A percentile compares a stretch with the other conserved stretches of the same genome.
Conservation (phyloP, 1,140 invertebrate species). For the Mercenaria mercenaria region DNA sequence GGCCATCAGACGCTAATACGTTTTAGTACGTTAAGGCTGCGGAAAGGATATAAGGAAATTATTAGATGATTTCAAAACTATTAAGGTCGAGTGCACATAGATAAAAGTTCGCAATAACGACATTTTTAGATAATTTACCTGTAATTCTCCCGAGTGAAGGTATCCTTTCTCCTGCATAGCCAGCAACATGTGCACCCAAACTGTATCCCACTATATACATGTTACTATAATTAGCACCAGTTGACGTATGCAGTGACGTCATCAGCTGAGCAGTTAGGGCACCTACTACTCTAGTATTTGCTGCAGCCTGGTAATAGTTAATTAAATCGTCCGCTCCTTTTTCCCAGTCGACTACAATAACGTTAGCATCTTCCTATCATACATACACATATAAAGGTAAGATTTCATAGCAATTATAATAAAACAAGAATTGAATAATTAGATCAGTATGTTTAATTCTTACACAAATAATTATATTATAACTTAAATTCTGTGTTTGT, state of each 20-base stretch:
- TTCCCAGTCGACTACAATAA: slow-evolving; percentile 98
- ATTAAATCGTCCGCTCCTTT: slow-evolving; percentile 91
- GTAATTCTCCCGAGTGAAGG: slow-evolving; percentile 90
- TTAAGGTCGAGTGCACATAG: no score
- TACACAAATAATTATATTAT: no score
- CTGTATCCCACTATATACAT: slow-evolving; percentile 82
- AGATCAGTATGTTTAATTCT: no score
- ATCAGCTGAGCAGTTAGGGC: slow-evolving; percentile 94
- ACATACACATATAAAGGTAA: neutral
- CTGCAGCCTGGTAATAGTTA: slow-evolving; percentile 96
- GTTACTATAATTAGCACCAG: slow-evolving; percentile 32
- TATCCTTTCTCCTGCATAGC: slow-evolving; percentile 76
- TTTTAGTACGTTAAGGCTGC: no score
- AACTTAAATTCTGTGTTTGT: no score
- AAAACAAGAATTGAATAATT: no score
- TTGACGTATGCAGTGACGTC: slow-evolving; percentile 38
- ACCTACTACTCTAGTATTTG: slow-evolving; percentile 96
- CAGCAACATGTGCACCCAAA: slow-evolving; percentile 82
- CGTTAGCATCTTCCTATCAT: slow-evolving; percentile 92
- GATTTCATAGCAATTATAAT: no score
- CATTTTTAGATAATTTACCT: slow-evolving; percentile 79
- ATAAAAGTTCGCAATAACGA: no score
- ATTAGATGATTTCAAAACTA: no score
- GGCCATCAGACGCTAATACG: no score
- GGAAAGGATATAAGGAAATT: no score